A percentile compares a stretch with the other conserved stretches of the same genome.
Conservation (phyloP, 1,140 invertebrate genomes). For the Zophobas atratus region DNA sequence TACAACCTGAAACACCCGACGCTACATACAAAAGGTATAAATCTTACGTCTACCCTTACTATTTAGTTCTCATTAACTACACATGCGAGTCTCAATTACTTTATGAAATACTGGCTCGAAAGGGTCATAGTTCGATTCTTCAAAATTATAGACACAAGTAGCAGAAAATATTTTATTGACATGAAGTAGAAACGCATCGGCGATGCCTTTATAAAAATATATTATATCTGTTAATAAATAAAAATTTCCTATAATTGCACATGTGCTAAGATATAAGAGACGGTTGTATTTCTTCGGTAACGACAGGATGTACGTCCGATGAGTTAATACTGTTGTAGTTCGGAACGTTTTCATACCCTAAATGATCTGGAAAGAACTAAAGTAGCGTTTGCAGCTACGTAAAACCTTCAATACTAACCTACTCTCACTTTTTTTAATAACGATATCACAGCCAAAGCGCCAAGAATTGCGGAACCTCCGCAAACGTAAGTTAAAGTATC, state of each 20-base stretch:
- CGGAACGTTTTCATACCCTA: conserved; percentile 32
- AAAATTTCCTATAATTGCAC: conserved; percentile 17
- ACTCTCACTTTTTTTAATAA: conserved; percentile 37
- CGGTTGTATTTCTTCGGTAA: conserved; percentile 33
- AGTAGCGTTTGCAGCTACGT: conserved; percentile 9
- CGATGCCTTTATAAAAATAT: conserved; percentile 36
- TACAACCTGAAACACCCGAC: too few species aligned
- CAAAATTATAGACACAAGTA: too few species aligned
- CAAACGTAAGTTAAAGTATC: conserved; percentile 71
- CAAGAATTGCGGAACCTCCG: conserved; percentile 75
- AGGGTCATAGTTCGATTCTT: too few species aligned
- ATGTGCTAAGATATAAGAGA: conserved; percentile 32
- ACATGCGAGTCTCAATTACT: too few species aligned
- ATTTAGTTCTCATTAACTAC: too few species aligned
- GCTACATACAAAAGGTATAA: too few species aligned
- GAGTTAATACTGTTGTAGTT: conserved; percentile 39
- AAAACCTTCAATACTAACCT: conserved; percentile 22
- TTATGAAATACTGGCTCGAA: too few species aligned
- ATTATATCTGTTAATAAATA: conserved; percentile 34
- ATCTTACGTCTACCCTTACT: too few species aligned
- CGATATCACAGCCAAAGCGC: conserved; percentile 65
- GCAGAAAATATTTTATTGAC: conserved; percentile 10
- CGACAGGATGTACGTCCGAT: conserved; percentile 11
- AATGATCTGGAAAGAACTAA: conserved; percentile 26
- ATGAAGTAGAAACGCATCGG: conserved; percentile 8